phyloP scores from a whole-genome alignment of 2,797 vertebrate species.

The Carcharodon carcharias region DNA sequence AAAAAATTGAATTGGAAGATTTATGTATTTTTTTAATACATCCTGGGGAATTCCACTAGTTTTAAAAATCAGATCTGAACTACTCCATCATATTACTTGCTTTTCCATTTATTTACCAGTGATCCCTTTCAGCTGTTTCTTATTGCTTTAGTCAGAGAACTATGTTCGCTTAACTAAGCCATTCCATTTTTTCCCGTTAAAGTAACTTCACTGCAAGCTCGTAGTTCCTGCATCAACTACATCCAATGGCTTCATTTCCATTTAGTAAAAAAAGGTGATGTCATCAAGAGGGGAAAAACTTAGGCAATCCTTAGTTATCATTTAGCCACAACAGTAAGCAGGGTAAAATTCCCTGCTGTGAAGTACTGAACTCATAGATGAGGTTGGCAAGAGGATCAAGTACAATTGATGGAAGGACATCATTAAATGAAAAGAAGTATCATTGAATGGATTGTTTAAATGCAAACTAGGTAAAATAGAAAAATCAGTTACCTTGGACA shows the following conservation, averaged over 20 bases:
- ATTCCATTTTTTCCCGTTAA: background rate
- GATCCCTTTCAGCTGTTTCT: background rate
- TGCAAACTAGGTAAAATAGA: background rate
- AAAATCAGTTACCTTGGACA: background rate
- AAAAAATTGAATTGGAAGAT: background rate
- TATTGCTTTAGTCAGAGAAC: background rate
- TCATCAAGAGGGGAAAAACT: background rate
- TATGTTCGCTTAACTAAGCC: background rate
- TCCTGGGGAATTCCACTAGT: background rate
- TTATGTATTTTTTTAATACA: background rate
- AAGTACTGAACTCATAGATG: background rate
- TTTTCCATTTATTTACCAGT: background rate
- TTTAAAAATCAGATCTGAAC: background rate
- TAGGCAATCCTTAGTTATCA: background rate
- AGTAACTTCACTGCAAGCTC: background rate
- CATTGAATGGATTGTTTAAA: background rate
- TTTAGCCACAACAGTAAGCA: background rate
- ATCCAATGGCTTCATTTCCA: background rate
- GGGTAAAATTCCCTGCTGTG: background rate
- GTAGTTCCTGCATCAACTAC: background rate
- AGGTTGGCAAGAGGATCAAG: background rate
- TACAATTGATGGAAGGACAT: background rate
- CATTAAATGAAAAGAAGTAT: background rate
- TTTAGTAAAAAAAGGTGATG: background rate
- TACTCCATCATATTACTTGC: background rate